Evolutionary conservation across 1,140 invertebrate genomes (phyloP).

Genomic region (Oncopeltus fasciatus): DNA sequence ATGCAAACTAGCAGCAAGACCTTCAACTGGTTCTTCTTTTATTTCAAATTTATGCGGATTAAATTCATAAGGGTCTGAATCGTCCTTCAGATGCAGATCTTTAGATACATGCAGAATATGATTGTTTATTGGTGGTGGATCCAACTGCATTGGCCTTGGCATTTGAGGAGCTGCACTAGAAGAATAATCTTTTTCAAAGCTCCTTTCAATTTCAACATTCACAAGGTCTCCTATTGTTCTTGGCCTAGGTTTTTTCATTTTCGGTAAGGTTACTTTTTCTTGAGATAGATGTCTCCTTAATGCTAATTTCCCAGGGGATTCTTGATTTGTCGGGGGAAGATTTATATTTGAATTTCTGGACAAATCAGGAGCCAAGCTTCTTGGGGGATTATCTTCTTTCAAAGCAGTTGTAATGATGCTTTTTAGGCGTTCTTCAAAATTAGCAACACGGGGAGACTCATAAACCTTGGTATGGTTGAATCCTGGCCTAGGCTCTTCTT

Average conservation of each 20-base stretch:
- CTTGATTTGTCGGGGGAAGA: conserved; percentile 34
- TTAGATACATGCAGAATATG: too few relatives aligned
- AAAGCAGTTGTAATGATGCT: conserved; percentile 80
- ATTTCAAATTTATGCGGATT: not conserved
- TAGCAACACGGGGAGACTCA: conserved; percentile 68
- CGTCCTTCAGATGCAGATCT: too few relatives aligned
- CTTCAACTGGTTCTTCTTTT: conserved; percentile 2
- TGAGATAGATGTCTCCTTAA: conserved; percentile 64
- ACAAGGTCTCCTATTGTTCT: conserved; percentile 72
- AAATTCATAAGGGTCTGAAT: not conserved
- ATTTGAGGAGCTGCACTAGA: conserved; percentile 64
- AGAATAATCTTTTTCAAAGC: conserved; percentile 70
- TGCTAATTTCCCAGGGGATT: conserved; percentile 72
- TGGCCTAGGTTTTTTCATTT: conserved; percentile 17
- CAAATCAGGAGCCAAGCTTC: conserved; percentile 19
- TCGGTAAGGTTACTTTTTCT: conserved; percentile 36
- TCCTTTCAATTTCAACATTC: conserved; percentile 72
- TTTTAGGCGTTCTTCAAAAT: conserved; percentile 82
- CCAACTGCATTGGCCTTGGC: conserved; percentile 60
- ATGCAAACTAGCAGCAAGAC: conserved; percentile 53
- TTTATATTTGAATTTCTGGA: not conserved
- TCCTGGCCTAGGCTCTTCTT: not conserved
- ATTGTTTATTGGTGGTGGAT: not conserved
- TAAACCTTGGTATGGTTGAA: conserved; percentile 33
- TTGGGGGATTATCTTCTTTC: conserved; percentile 61